These are phyloP conservation scores for Aspidoscelis tigris DNA, from an alignment of 2,113 vertebrate species.

Conservation along the genomic window DNA sequence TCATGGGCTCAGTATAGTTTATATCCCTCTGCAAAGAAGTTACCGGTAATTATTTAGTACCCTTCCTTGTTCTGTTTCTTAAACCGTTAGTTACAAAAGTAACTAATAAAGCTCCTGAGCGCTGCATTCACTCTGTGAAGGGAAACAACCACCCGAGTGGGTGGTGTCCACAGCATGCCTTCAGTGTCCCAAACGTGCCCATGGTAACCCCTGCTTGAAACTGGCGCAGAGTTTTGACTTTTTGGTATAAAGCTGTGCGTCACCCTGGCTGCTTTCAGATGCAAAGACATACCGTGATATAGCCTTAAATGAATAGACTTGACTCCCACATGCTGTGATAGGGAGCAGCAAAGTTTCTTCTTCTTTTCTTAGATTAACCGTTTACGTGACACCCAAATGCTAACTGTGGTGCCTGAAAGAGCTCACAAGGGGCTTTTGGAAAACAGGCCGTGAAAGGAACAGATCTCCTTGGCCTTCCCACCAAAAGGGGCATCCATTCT, in stretches of 20 bases:
- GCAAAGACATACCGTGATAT: slow-evolving; percentile 3
- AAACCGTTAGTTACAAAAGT: neutral
- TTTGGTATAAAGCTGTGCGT: slow-evolving; percentile 33
- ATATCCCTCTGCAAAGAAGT: neutral
- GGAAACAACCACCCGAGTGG: too few relatives aligned
- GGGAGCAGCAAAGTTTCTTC: neutral
- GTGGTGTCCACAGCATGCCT: too few relatives aligned
- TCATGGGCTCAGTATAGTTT: neutral
- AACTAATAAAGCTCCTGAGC: too few relatives aligned
- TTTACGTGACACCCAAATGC: neutral
- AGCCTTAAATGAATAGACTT: neutral
- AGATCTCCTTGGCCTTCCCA: too few relatives aligned
- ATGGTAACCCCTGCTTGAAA: too few relatives aligned
- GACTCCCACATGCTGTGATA: too few relatives aligned
- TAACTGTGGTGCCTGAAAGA: too few relatives aligned
- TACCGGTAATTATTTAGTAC: neutral
- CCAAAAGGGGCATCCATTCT: too few relatives aligned
- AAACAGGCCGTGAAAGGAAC: too few relatives aligned
- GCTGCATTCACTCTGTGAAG: too few relatives aligned
- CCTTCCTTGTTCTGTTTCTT: neutral
- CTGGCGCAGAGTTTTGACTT: slow-evolving; percentile 17
- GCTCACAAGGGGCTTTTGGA: too few relatives aligned
- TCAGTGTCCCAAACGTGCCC: too few relatives aligned
- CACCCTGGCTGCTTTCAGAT: slow-evolving; percentile 19
- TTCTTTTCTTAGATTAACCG: neutral